These are phyloP conservation scores for Caerostris extrusa DNA, from an alignment of 1,140 invertebrate species.

Conservation along the genomic window DNA sequence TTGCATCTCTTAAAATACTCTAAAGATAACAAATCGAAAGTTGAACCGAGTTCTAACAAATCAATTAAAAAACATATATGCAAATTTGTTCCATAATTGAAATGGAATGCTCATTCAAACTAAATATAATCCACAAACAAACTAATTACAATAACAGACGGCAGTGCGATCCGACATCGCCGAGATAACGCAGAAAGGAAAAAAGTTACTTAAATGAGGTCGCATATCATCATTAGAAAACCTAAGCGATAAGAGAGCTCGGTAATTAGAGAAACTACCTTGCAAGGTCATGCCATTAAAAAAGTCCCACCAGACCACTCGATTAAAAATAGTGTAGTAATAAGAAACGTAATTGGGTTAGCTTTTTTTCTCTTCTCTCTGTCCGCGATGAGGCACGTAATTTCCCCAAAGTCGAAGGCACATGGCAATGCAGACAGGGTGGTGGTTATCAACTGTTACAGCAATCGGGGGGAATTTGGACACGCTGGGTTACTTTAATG, in stretches of 20 bases:
- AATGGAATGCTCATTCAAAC: no score
- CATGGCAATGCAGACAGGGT: not conserved
- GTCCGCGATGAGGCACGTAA: not conserved
- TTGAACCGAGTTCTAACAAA: no score
- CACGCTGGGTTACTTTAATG: slow-evolving; percentile 12
- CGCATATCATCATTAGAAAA: not conserved
- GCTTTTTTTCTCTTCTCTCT: not conserved
- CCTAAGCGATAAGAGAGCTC: not conserved
- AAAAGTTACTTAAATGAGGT: slow-evolving; percentile 16
- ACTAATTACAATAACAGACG: not conserved
- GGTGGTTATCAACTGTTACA: not conserved
- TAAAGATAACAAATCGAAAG: no score
- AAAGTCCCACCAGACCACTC: not conserved
- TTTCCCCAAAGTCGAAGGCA: no score
- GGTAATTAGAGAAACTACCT: not conserved
- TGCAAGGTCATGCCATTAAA: slow-evolving; percentile 6
- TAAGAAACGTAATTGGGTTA: not conserved
- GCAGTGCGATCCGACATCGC: not conserved
- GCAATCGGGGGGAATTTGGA: slow-evolving; percentile 4
- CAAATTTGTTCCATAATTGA: no score
- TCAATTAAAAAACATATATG: not conserved
- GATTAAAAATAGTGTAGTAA: slow-evolving; percentile 11
- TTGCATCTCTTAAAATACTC: no score
- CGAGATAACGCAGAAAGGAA: not conserved
- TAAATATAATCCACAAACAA: not conserved